Conservation (phyloP, 2,113 vertebrate genomes). For the Physeter macrocephalus region DNA sequence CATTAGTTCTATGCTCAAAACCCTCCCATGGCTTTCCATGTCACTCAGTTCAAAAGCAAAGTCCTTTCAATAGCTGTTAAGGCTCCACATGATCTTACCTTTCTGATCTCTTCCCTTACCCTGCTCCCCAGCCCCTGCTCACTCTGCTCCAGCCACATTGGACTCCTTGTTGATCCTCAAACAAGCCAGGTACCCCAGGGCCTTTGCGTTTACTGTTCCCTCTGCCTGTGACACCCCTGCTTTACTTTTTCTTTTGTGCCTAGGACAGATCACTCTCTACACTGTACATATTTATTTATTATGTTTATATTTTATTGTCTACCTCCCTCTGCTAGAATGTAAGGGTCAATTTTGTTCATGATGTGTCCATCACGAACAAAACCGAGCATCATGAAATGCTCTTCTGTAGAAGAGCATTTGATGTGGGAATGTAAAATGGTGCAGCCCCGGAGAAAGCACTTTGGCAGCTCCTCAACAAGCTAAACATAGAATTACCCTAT, state of each 20-base stretch:
- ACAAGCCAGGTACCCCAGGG: neutral
- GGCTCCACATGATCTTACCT: neutral
- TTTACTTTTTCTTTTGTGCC: neutral
- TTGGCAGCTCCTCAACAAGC: neutral
- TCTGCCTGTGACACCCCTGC: neutral
- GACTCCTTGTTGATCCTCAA: neutral
- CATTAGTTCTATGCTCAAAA: neutral
- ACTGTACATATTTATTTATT: neutral
- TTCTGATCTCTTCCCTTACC: neutral
- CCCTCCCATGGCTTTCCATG: neutral
- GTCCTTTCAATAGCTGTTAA: neutral
- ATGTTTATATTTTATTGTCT: neutral
- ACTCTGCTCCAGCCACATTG: neutral
- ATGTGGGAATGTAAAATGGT: neutral
- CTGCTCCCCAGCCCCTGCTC: neutral
- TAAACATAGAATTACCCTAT: neutral
- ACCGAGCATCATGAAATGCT: too few species aligned
- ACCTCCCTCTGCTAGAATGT: neutral
- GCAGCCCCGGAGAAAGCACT: neutral
- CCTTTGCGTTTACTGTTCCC: neutral
- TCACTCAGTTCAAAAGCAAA: neutral
- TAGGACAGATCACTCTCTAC: neutral
- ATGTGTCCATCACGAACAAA: neutral
- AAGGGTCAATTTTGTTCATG: neutral
- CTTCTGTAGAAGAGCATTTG: neutral